Conservation (phyloP, 2,113 vertebrate genomes). For the Oceanites oceanicus region DNA sequence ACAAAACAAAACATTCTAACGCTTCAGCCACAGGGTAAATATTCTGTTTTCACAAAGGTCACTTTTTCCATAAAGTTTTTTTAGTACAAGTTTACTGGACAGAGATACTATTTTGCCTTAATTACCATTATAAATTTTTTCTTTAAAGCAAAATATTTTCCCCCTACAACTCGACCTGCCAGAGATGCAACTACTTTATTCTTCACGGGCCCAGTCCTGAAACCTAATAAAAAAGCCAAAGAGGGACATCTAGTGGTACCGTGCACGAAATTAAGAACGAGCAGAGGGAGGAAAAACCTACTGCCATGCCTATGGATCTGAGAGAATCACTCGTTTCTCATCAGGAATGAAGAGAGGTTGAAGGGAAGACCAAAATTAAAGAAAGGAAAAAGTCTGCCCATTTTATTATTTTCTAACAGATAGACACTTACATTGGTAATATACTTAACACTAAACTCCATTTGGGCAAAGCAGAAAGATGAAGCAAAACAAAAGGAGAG, state of each 20-base stretch:
- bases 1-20: not conserved
- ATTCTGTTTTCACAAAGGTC: not conserved
- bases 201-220: not conserved
- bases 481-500: not conserved
- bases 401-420: not conserved
- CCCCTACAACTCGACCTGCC: not conserved
- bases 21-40: not conserved
- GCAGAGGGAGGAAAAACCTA: not conserved
- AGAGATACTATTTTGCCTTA: not conserved
- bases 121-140: not conserved
- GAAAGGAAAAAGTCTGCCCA: not conserved
- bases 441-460: not conserved
- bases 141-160: constrained; percentile 11
- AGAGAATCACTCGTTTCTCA: not conserved
- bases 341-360: not conserved
- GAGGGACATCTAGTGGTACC: constrained; percentile 80
- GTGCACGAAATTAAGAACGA: not conserved
- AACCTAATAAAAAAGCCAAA: constrained; percentile 74
- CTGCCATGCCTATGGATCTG: not conserved
- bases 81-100: not conserved
- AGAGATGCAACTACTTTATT: not conserved
- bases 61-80: not conserved
- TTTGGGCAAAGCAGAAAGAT: not conserved
- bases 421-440: not conserved
- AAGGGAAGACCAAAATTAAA: not conserved